A percentile compares a stretch with the other conserved stretches of the same genome.
These are phyloP conservation scores for human DNA, from an alignment of 2,113 vertebrate genomes.

Conservation along the genomic window GRCh38 chr11:96943501-96944000, in stretches of 20 bases:
- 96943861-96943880: neutral
- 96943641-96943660: neutral
- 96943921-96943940: neutral
- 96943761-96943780: neutral
- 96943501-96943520: neutral
- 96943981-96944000: neutral
- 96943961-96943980: neutral
- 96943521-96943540: neutral
- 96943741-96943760: neutral
- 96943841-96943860: neutral
- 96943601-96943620: neutral
- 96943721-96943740: neutral
- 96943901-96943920: neutral
- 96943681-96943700: neutral
- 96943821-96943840: neutral
- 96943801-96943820: neutral
- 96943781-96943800: neutral
- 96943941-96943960: neutral
- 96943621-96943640: neutral
- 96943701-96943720: neutral
- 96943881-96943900: neutral
- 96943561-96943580: neutral
- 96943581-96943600: neutral
- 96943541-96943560: neutral
- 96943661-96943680: neutral